Evolutionary conservation across 2,888 invertebrate genomes (phyloP), one percentile per base, ranked within the genome.

Genomic region (Salpingus planirostris): DNA sequence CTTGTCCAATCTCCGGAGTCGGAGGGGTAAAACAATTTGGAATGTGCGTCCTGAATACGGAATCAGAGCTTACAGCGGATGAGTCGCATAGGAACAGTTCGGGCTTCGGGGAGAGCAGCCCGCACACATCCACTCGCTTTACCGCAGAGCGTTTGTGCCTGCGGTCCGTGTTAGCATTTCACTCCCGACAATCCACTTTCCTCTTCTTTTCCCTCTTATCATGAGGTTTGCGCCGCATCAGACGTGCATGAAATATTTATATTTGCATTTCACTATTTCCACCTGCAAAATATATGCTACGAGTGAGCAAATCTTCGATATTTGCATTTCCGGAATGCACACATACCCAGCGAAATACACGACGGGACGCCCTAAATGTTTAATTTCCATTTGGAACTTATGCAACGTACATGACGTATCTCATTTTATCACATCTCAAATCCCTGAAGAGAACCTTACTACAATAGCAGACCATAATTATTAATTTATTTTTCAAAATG

Each of bases 11-110:
- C 55, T 53, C 54, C 50, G 49, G 44, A 46, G 46, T 45, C 46
- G 50, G 50, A 47, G 54, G 50, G 54, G 50, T 52, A 55, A 57
- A 60, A 58, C 58, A 58, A 57, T 59, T 59, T 56, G 48, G 45
- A 46, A 42, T 47, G 47, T 44, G 49, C 48, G 47, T 41, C 42
- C 44, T 47, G 52, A 52, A 52, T 52, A 52, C 50, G 38, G 40
- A 52, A 52, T 50, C 48, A 47, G 45, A 45, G 45, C 45, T 49
- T 49, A 44, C 37, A 5, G 18, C 5, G 36, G 34, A 50, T 48
- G 47, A 49, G 46, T 48, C 49, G 50, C 51, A 43, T 40, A 46
- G 44, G 47, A 46, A 46, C 42, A 43, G 46, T 46, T 47, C n/a
- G 46, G 42, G 47, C 43, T 40, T 37, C 41, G 38, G 42, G 33